These are phyloP conservation scores for Cochlearius cochlearius DNA, from an alignment of 2,113 vertebrate species.

Conservation along the genomic window DNA sequence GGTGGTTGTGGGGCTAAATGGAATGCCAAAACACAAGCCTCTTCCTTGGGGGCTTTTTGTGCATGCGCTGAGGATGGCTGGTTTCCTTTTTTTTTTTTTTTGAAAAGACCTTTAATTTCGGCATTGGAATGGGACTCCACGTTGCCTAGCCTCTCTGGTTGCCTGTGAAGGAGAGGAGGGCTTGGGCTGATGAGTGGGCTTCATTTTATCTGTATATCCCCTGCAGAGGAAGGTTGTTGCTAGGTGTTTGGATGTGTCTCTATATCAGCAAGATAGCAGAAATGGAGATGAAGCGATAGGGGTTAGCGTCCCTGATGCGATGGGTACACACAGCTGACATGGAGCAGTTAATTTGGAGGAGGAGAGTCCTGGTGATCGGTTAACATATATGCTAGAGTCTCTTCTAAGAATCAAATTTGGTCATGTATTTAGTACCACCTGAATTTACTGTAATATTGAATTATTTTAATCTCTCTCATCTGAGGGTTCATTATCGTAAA, in stretches of 20 bases:
- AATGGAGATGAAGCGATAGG: neutral
- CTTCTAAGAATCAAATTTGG: neutral
- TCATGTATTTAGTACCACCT: neutral
- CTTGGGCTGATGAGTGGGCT: neutral
- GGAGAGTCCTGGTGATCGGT: neutral
- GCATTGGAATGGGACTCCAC: fast-evolving
- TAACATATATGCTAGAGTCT: neutral
- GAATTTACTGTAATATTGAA: neutral
- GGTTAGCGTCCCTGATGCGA: neutral
- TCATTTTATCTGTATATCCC: neutral
- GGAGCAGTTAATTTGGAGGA: neutral
- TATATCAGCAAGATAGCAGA: fast-evolving
- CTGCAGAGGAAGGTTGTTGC: neutral
- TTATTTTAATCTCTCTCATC: conserved; percentile 20
- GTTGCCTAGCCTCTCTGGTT: neutral
- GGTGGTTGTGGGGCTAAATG: neutral
- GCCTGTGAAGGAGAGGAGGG: fast-evolving
- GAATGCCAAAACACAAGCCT: neutral
- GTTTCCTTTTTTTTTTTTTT: neutral
- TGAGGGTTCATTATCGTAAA: neutral
- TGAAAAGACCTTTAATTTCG: neutral
- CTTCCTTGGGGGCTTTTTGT: neutral
- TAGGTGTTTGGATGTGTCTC: neutral
- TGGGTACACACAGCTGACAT: fast-evolving
- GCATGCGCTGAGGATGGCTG: fast-evolving